Conservation (phyloP, 2,113 vertebrate species). For the Athene noctua region DNA sequence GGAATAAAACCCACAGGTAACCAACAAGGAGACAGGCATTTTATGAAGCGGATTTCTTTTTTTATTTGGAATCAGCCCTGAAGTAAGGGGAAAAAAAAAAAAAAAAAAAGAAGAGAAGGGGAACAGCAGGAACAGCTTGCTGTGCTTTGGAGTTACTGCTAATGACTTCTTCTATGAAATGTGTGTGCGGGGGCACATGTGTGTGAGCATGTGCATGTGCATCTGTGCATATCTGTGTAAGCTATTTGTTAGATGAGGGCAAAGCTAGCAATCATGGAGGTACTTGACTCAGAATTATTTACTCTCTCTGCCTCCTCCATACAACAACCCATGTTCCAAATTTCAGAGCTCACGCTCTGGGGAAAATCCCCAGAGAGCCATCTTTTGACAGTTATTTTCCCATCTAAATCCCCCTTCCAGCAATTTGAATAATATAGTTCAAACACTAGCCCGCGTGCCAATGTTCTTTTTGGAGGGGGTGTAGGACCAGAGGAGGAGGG, state of each 20-base stretch:
- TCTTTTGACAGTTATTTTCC: conserved; percentile 30
- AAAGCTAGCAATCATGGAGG: background rate
- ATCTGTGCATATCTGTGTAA: background rate
- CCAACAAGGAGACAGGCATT: background rate
- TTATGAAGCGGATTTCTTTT: background rate
- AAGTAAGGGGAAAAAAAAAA: background rate
- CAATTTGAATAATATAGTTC: conserved; percentile 19
- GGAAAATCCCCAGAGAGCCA: background rate
- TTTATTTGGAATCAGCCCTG: background rate
- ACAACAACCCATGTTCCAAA: background rate
- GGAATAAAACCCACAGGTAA: background rate
- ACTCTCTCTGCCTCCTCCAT: conserved; percentile 3
- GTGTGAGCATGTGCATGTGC: background rate
- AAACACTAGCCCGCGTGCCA: background rate
- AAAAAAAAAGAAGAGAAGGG: background rate
- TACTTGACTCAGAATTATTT: conserved; percentile 20
- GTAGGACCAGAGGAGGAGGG: background rate
- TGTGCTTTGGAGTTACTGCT: background rate
- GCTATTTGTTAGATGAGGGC: background rate
- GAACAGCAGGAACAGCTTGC: background rate
- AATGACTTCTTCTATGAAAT: background rate
- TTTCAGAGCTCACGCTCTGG: background rate
- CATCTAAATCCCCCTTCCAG: conserved; percentile 28
- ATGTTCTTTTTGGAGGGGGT: background rate
- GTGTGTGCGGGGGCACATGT: background rate